Percentiles rank a stretch among this genome's conserved stretches.
phyloP scores from a whole-genome alignment of 2,797 vertebrate genomes.

The Oreochromis grahami region DNA sequence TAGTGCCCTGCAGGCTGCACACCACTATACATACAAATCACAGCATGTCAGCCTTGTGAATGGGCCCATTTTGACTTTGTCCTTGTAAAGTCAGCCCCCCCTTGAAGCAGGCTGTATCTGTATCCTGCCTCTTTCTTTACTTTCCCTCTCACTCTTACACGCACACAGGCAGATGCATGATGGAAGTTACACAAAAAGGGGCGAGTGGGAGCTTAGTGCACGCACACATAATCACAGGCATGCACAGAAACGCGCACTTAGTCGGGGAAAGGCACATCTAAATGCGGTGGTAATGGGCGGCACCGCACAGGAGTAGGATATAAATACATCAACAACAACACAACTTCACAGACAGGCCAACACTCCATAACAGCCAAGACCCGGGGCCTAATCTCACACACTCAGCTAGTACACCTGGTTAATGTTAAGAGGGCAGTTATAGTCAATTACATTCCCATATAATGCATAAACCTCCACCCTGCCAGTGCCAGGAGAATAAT shows the following conservation, averaged over 20 bases:
- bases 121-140: conserved; percentile 47
- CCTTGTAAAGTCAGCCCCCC: conserved; percentile 70
- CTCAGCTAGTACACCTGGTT: conserved; percentile 78
- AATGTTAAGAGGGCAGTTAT: conserved; percentile 82
- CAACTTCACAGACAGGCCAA: conserved; percentile 39
- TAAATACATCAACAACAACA: conserved; percentile 72
- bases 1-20: conserved; percentile 67
- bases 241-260: neutral
- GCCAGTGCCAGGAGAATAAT: conserved; percentile 70
- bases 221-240: neutral
- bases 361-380: conserved; percentile 57
- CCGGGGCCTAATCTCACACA: conserved; percentile 76
- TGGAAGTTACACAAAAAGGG: conserved; percentile 13
- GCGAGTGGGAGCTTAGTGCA: neutral
- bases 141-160: conserved; percentile 40
- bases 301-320: conserved; percentile 56
- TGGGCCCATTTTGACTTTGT: conserved; percentile 70
- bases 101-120: conserved; percentile 57
- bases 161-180: conserved; percentile 15
- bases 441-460: conserved; percentile 82
- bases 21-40: conserved; percentile 71
- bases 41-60: conserved; percentile 66
- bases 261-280: conserved; percentile 31
- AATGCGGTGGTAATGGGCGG: conserved; percentile 62
- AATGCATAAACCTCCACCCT: conserved; percentile 77